phyloP scores from a whole-genome alignment of 2,888 invertebrate genomes.

The Ornithoptera alexandrae region DNA sequence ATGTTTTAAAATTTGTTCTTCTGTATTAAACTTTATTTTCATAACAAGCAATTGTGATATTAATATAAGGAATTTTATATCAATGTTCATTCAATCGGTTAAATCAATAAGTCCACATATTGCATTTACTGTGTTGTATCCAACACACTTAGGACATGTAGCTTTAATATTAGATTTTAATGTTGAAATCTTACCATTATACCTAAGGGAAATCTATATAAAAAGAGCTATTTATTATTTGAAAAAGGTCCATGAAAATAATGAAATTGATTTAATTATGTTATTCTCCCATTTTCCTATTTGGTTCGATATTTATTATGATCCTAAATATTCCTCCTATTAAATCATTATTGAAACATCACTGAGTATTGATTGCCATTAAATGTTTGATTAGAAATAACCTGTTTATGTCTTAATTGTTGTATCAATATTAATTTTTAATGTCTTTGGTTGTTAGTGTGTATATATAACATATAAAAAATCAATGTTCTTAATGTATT shows the following conservation, averaged over 20 bases:
- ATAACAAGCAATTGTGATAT: conserved; percentile 52
- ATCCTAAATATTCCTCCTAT: conserved; percentile 11
- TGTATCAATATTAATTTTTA: background rate
- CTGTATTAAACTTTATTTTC: conserved; percentile 58
- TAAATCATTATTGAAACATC: background rate
- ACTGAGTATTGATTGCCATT: background rate
- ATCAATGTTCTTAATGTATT: too few species aligned
- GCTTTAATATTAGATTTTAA: conserved; percentile 58
- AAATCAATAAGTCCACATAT: conserved; percentile 40
- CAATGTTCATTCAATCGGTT: conserved; percentile 48
- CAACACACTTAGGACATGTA: conserved; percentile 45
- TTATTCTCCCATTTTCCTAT: conserved; percentile 64
- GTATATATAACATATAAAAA: background rate
- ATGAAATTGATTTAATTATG: conserved; percentile 57
- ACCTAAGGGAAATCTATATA: conserved; percentile 42
- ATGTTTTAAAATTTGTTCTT: conserved; percentile 62
- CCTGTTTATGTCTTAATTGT: background rate
- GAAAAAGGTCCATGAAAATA: conserved; percentile 42
- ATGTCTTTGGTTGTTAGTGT: background rate
- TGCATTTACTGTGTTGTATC: conserved; percentile 52
- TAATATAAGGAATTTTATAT: conserved; percentile 48
- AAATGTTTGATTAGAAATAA: background rate
- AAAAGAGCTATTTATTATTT: conserved; percentile 45
- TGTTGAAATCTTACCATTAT: conserved; percentile 40
- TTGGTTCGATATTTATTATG: conserved; percentile 63